Evolutionary conservation across 2,888 invertebrate genomes (phyloP).

Genomic region (Gastracanthus pulcherrimus): DNA sequence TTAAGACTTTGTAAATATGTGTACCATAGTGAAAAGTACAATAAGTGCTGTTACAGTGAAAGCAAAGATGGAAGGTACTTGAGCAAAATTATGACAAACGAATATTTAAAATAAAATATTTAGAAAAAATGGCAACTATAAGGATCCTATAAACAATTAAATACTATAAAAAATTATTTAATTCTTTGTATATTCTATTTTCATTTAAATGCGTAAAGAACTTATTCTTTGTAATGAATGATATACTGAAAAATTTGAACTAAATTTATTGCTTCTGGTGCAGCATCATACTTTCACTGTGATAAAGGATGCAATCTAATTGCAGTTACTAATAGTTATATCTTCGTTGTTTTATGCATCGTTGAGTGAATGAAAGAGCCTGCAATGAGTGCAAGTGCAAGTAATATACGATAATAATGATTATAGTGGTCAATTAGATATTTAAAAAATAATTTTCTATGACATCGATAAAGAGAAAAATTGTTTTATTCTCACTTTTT

Average conservation of each 20-base stretch:
- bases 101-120: constrained; percentile 20
- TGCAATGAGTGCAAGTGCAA: constrained; percentile 3
- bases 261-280: constrained; percentile 45
- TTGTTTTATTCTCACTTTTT: constrained; percentile 35
- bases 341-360: constrained; percentile 40
- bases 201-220: not conserved
- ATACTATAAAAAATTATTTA: constrained; percentile 1
- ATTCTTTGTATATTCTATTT: constrained; percentile 9
- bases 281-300: constrained; percentile 56
- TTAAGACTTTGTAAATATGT: constrained; percentile 70
- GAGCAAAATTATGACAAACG: constrained; percentile 27
- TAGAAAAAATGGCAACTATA: not conserved
- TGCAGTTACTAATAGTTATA: constrained; percentile 55
- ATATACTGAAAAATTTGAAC: constrained; percentile 37
- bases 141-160: constrained; percentile 2
- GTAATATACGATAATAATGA: constrained; percentile 18
- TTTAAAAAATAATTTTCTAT: constrained; percentile 49
- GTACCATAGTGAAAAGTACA: constrained; percentile 70
- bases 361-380: constrained; percentile 24
- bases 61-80: constrained; percentile 42
- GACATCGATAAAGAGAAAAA: constrained; percentile 25
- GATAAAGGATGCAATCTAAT: constrained; percentile 59
- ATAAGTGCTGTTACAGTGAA: constrained; percentile 63
- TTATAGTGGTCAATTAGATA: constrained; percentile 41
- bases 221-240: constrained; percentile 30